These are phyloP conservation scores for Temnothorax rugatulus DNA, from an alignment of 2,888 invertebrate species.

Conservation along the genomic window DNA sequence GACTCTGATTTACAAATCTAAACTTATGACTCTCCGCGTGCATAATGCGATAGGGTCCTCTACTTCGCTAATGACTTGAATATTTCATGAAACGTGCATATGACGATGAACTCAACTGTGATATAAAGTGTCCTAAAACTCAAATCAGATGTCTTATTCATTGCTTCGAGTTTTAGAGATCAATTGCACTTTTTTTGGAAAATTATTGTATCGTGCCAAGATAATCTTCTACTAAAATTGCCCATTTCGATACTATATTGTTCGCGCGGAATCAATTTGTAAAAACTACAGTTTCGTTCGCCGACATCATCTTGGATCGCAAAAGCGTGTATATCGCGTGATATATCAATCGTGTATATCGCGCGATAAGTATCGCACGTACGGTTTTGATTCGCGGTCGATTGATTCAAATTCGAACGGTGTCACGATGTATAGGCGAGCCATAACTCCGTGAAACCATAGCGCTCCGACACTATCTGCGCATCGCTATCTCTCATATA, in stretches of 20 bases:
- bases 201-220: not conserved
- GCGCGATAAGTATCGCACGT: constrained; percentile 28
- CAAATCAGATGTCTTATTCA: not conserved
- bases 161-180: not conserved
- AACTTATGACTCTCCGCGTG: constrained; percentile 26
- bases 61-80: constrained; percentile 18
- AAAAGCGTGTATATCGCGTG: not conserved
- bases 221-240: not conserved
- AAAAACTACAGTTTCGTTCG: not conserved
- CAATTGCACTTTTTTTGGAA: not conserved
- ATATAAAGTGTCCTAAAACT: not conserved
- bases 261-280: not conserved
- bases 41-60: not conserved
- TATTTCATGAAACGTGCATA: constrained; percentile 30
- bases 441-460: constrained; percentile 40
- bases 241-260: not conserved
- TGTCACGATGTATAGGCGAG: constrained; percentile 6
- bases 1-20: constrained; percentile 23
- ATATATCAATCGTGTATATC: not conserved
- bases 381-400: constrained; percentile 26
- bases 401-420: constrained; percentile 42
- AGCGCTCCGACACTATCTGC: constrained; percentile 14
- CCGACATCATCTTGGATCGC: not conserved
- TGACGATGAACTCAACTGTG: not conserved
- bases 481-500: constrained; percentile 54